Percentiles rank a stretch among this genome's conserved stretches.
phyloP scores from a whole-genome alignment of 2,113 vertebrate genomes.

The Hyperoodon ampullatus region DNA sequence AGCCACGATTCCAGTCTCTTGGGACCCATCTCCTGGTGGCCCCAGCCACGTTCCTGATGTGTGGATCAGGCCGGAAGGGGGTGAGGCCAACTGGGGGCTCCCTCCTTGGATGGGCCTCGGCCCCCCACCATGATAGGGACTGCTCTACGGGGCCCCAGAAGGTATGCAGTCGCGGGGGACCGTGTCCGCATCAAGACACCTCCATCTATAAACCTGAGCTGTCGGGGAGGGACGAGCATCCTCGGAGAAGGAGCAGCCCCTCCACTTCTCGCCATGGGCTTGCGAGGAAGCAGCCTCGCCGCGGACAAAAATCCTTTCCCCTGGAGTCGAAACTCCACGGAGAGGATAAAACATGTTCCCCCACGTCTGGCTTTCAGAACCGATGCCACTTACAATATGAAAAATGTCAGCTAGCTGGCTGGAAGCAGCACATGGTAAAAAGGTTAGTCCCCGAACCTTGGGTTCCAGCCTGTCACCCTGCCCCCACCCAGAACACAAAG shows the following conservation, averaged over 20 bases:
- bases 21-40: not conserved
- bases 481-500: constrained; percentile 43
- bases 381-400: not conserved
- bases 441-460: not conserved
- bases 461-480: not conserved
- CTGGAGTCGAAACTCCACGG: not conserved
- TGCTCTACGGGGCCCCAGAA: accelerated
- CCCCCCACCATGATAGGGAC: accelerated
- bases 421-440: not conserved
- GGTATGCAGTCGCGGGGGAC: accelerated
- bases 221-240: accelerated
- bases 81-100: accelerated
- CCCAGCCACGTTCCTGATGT: not conserved
- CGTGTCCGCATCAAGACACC: accelerated
- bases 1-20: accelerated
- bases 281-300: not conserved
- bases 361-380: not conserved
- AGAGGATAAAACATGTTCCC: not conserved
- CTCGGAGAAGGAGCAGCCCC: accelerated
- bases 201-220: not conserved
- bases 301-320: not conserved
- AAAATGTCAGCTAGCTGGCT: not conserved
- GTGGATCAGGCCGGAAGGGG: not conserved
- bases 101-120: accelerated
- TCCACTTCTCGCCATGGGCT: not conserved